A percentile compares a stretch with the other conserved stretches of the same genome.
Evolutionary conservation across 1,140 invertebrate genomes (phyloP).

Genomic region (Cotesia chilonis): DNA sequence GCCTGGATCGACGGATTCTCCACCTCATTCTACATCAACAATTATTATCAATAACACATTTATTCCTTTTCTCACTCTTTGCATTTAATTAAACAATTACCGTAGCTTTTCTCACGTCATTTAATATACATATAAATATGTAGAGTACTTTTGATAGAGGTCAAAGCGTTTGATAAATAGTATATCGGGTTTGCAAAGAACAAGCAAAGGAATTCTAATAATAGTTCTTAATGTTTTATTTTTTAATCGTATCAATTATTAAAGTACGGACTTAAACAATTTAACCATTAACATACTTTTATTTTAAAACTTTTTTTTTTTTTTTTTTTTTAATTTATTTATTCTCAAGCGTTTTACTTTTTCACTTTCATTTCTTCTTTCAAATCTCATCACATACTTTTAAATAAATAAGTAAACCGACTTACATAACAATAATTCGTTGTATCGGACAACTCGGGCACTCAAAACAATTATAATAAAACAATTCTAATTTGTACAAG

Average conservation of each 20-base stretch:
- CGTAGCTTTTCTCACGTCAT: background rate
- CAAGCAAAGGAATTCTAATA: constrained; percentile 13
- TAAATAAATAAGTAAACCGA: no score
- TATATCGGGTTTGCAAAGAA: constrained; percentile 9
- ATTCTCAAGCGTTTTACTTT: no score
- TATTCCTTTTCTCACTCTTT: constrained; percentile 30
- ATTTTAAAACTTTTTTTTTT: constrained; percentile 4
- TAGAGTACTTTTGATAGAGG: constrained; percentile 1
- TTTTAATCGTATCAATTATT: constrained; percentile 20
- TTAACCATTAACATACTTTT: background rate
- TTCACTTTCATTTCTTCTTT: no score
- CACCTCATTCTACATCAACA: constrained; percentile 44
- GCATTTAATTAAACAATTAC: constrained; percentile 18
- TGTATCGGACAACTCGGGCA: no score
- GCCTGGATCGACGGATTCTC: constrained; percentile 8
- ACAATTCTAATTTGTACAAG: no score
- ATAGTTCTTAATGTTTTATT: constrained; percentile 1
- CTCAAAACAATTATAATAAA: no score
- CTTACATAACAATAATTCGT: no score
- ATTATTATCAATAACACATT: constrained; percentile 44
- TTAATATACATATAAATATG: background rate
- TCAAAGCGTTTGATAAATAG: constrained; percentile 15
- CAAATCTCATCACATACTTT: no score
- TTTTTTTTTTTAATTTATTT: background rate
- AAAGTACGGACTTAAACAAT: background rate